Evolutionary conservation across 2,113 vertebrate species (phyloP).

Genomic region (Onychostoma macrolepis): DNA sequence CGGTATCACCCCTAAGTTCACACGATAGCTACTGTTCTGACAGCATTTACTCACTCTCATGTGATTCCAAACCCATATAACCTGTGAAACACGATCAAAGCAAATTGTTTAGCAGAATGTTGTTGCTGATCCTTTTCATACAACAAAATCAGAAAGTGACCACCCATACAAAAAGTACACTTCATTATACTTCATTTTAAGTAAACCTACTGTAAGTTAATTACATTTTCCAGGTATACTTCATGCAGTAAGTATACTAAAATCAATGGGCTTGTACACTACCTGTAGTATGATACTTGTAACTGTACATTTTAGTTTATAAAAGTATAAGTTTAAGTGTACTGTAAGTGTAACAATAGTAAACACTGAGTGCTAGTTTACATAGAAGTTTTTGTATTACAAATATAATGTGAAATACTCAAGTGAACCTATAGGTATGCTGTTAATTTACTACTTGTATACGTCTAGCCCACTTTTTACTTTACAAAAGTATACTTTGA

Average conservation of each 20-base stretch:
- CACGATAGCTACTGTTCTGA: not conserved
- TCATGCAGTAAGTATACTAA: not conserved
- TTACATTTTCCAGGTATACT: no score
- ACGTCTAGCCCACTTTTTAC: not conserved
- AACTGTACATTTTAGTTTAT: not conserved
- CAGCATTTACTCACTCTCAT: not conserved
- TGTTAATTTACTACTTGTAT: not conserved
- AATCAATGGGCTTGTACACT: not conserved
- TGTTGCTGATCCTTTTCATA: not conserved
- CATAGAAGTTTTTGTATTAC: not conserved
- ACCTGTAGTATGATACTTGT: not conserved
- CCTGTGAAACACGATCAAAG: not conserved
- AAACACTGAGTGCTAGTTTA: not conserved
- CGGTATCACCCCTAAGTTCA: not conserved
- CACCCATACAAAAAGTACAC: not conserved
- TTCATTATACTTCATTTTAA: not conserved
- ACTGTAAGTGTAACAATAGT: not conserved
- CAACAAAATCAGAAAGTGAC: not conserved
- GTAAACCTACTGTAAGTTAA: not conserved
- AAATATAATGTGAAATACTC: not conserved
- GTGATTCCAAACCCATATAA: not conserved
- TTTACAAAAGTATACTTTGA: not conserved
- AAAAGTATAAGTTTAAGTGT: not conserved
- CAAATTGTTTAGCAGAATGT: not conserved
- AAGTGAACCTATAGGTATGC: not conserved